Conservation (phyloP, 1,140 invertebrate genomes). For the Brachionus plicatilis region DNA sequence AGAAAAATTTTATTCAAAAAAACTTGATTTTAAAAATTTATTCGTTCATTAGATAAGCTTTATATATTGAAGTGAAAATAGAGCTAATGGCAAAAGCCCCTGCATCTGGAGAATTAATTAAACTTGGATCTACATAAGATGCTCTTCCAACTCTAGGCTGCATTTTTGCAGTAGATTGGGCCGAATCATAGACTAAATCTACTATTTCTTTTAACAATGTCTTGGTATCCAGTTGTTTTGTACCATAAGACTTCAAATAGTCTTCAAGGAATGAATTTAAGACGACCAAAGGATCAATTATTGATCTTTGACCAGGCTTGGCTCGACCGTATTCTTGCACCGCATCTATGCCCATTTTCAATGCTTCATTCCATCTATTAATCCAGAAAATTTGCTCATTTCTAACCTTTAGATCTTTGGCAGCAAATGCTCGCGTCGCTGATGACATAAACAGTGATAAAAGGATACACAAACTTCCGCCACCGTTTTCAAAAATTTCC, state of each 20-base stretch:
- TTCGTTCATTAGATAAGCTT: background rate
- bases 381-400: constrained; percentile 40
- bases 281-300: constrained; percentile 67
- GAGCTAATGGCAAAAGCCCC: constrained; percentile 64
- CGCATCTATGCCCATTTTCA: constrained; percentile 59
- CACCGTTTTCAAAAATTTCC: constrained; percentile 35
- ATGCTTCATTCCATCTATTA: constrained; percentile 57
- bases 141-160: constrained; percentile 58
- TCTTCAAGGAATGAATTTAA: background rate
- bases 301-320: constrained; percentile 69
- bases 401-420: background rate
- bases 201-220: constrained; percentile 50
- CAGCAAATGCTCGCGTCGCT: constrained; percentile 56
- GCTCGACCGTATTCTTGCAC: constrained; percentile 58
- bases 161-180: constrained; percentile 60
- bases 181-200: constrained; percentile 55
- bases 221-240: background rate
- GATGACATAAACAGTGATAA: constrained; percentile 63
- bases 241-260: background rate
- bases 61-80: constrained; percentile 61
- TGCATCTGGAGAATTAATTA: constrained; percentile 60
- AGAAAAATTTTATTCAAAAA: too few species aligned
- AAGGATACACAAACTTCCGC: constrained; percentile 25
- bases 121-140: constrained; percentile 53
- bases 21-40: background rate